Evolutionary conservation across 2,113 vertebrate genomes (phyloP).

Genomic region (Hepsetus odoe): DNA sequence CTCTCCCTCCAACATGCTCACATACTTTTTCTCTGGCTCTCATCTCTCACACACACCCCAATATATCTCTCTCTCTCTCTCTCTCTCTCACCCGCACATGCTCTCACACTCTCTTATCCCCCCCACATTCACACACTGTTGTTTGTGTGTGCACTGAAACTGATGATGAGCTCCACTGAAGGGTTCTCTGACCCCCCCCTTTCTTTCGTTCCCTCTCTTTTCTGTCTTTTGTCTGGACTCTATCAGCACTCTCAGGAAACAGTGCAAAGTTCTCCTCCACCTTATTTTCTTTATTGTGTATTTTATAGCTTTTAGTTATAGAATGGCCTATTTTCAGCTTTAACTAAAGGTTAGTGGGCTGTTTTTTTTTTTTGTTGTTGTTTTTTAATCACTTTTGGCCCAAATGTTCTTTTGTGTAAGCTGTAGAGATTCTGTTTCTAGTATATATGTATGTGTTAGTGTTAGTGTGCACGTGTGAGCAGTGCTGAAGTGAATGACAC

Average conservation of each 20-base stretch:
- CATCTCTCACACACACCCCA: not conserved
- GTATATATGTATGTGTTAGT: not conserved
- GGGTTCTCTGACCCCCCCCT: conserved; percentile 33
- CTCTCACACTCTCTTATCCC: not conserved
- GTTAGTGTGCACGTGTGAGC: not conserved
- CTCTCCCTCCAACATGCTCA: not conserved
- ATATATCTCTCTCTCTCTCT: not conserved
- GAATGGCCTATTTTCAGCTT: not conserved
- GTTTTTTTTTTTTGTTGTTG: not conserved
- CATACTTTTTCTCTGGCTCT: not conserved
- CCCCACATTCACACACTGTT: not conserved
- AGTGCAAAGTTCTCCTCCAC: not conserved
- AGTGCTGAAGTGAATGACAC: not conserved
- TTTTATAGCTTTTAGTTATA: not conserved
- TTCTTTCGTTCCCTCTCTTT: conserved; percentile 5
- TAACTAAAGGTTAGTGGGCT: not conserved
- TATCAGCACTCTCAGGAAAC: not conserved
- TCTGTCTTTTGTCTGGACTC: conserved; percentile 48
- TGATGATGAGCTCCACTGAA: conserved; percentile 47
- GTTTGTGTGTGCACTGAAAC: conserved; percentile 63
- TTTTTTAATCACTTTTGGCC: not conserved
- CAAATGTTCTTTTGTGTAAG: not conserved
- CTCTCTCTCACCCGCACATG: not conserved
- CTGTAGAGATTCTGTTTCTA: not conserved
- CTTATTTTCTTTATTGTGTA: not conserved